Conservation (phyloP, 2,797 vertebrate genomes). For the Ispidina picta region DNA sequence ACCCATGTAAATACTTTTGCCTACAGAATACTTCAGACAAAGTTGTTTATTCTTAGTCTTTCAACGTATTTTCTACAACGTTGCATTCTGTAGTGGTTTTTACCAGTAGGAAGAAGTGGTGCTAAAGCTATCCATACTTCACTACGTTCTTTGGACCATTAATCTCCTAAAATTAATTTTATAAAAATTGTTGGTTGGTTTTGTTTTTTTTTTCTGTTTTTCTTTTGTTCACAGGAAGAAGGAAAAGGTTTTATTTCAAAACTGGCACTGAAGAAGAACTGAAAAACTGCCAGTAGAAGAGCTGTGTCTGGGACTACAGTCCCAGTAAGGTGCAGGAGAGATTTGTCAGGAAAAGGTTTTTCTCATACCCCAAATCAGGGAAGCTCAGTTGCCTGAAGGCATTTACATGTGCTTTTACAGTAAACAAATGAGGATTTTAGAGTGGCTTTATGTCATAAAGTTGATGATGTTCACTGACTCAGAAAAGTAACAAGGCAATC, state of each 20-base stretch:
- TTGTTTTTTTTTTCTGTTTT: not conserved
- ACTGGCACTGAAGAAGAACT: not conserved
- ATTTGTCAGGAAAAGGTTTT: not conserved
- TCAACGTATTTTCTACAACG: not conserved
- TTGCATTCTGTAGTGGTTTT: not conserved
- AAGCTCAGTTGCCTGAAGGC: not conserved
- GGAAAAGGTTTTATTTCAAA: not conserved
- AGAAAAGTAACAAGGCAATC: not conserved
- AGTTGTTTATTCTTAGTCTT: not conserved
- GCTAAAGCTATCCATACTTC: not conserved
- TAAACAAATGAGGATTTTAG: not conserved
- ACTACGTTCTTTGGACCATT: not conserved
- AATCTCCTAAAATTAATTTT: not conserved
- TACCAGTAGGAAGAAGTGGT: not conserved
- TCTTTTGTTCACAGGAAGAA: not conserved
- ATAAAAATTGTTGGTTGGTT: not conserved
- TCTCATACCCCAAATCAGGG: not conserved
- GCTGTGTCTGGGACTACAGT: not conserved
- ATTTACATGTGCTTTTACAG: not conserved
- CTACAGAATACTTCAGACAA: not conserved
- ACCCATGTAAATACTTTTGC: not conserved
- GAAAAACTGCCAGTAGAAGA: not conserved
- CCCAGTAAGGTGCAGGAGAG: not conserved
- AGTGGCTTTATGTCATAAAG: not conserved
- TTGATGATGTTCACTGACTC: not conserved